Percentiles rank a stretch among this genome's conserved stretches.
phyloP scores from a whole-genome alignment of 2,113 vertebrate species.

The Psophia crepitans region DNA sequence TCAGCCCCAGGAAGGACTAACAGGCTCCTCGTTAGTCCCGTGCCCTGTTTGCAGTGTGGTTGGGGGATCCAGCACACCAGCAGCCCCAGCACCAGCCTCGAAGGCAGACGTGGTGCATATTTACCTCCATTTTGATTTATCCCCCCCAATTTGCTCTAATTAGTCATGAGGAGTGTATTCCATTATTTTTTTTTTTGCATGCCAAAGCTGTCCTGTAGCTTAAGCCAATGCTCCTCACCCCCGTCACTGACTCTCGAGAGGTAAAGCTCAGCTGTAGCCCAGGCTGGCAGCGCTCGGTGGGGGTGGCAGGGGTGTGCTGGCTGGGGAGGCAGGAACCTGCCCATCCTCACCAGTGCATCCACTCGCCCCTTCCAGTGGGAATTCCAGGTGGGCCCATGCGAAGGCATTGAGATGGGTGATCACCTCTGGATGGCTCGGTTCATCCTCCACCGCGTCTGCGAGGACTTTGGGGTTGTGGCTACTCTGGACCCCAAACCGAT shows the following conservation, averaged over 20 bases:
- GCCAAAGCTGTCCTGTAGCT: background rate
- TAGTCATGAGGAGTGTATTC: background rate
- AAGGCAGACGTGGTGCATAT: background rate
- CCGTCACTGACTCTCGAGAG: background rate
- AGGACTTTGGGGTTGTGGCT: conserved; percentile 77
- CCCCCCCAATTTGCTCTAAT: background rate
- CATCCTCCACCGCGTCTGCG: conserved; percentile 83
- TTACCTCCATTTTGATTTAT: background rate
- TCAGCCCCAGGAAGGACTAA: background rate
- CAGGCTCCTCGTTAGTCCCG: background rate
- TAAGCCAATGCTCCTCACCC: background rate
- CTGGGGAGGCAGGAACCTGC: background rate
- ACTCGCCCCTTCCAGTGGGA: conserved; percentile 70
- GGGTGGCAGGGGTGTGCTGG: background rate
- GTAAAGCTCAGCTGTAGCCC: background rate
- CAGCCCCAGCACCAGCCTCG: background rate
- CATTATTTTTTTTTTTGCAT: background rate
- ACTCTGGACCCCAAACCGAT: conserved; percentile 82
- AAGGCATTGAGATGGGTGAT: conserved; percentile 82
- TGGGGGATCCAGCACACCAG: background rate
- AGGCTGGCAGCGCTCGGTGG: background rate
- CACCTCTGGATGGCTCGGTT: conserved; percentile 86
- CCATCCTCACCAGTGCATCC: background rate
- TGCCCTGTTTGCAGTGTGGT: background rate
- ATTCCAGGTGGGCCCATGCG: conserved; percentile 78